Evolutionary conservation across 2,113 vertebrate species (phyloP), one percentile per base, ranked within the genome.

Genomic region (Centropus unirufus): DNA sequence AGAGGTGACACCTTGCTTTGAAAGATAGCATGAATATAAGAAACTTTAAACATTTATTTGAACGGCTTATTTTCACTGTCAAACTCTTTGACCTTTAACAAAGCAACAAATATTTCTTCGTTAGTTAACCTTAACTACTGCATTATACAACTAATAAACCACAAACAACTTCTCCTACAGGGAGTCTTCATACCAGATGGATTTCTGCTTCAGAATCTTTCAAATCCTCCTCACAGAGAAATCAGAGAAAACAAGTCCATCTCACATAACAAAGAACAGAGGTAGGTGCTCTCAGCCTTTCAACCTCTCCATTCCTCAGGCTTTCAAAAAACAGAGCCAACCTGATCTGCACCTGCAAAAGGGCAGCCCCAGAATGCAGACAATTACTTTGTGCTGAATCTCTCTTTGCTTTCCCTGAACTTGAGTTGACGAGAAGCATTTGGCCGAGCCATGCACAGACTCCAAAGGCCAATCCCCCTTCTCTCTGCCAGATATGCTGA

Each of bases 371-470:
- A 68, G 70, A 90, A 70, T 32, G 57, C 6, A 87, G 96, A 87
- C 36, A 62, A 70, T 62, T 72, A 79, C 17, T 89, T 87, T 86
- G 73, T 94, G 51, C 49, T 93, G 85, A 73, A 51, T 89, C n/a
- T 79, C 30, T 82, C 57, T 81, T 89, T 92, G 68, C 72, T 80
- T 90, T 66, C 86, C 32, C 90, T 95, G 83, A 92, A 69, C 86
- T 91, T 90, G 52, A 95, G 63, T 6, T 86, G 79, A 96, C 90
- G 54, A 55, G 49, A 93, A 96, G 24, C 59, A 91, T 89, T 90
- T 95, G 74, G 80, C 80, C 17, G 15, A 89, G 57, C 26, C 8
- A 2, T 44, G 46, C 2, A 2, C 9, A 6, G 70, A 57, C 52
- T 90, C 76, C 74, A 89, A 87, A 96, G 67, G 83, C 83, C 83